Percentiles rank a stretch among this genome's conserved stretches.
phyloP scores from a whole-genome alignment of 2,888 invertebrate genomes.

The Callyntrura guangdongensis region DNA sequence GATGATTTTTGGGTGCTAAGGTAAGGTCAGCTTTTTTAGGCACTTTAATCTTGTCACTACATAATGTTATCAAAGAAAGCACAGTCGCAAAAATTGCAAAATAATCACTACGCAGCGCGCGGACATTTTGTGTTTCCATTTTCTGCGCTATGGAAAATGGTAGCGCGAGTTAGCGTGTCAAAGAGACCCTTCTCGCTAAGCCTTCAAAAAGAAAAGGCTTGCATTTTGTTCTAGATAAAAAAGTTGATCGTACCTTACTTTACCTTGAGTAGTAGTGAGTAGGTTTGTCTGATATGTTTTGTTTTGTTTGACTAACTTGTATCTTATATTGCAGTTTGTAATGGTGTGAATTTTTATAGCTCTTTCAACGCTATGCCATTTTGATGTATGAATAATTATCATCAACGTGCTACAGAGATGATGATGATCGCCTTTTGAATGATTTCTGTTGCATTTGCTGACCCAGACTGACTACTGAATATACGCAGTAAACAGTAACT shows the following conservation, averaged over 20 bases:
- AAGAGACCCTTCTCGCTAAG: neutral
- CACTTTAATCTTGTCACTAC: too few relatives aligned
- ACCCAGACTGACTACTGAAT: conserved; percentile 68
- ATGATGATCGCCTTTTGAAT: conserved; percentile 73
- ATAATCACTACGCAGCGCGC: neutral
- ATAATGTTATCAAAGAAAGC: neutral
- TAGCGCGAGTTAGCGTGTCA: neutral
- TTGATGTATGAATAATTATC: conserved; percentile 77
- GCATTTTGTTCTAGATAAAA: neutral
- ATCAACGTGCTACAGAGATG: conserved; percentile 67
- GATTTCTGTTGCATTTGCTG: conserved; percentile 74
- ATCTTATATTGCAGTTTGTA: conserved; percentile 47
- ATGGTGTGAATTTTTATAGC: conserved; percentile 60
- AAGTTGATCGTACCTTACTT: conserved; percentile 69
- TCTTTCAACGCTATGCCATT: conserved; percentile 83
- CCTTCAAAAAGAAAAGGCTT: too few relatives aligned
- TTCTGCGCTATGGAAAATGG: neutral
- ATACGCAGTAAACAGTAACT: conserved; percentile 62
- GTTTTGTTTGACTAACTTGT: conserved; percentile 46
- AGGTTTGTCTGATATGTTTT: conserved; percentile 39
- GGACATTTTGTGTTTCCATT: conserved; percentile 3
- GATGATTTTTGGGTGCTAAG: conserved; percentile 36
- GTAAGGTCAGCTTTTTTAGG: conserved; percentile 63
- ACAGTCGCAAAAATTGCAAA: neutral
- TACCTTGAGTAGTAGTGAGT: conserved; percentile 32